Evolutionary conservation across 2,113 vertebrate species (phyloP).

Genomic region (Heterotilapia buettikoferi): DNA sequence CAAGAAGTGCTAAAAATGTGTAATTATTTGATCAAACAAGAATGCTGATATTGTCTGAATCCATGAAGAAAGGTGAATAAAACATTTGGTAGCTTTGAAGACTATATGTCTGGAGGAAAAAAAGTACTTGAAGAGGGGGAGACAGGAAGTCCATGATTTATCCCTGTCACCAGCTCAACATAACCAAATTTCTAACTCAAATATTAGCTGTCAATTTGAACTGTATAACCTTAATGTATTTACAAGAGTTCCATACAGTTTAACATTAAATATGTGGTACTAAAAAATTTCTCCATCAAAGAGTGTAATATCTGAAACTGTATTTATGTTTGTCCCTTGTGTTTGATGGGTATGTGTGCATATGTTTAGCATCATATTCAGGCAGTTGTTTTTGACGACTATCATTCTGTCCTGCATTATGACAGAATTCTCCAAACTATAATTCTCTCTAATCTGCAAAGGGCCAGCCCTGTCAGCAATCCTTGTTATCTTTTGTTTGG

Average conservation of each 20-base stretch:
- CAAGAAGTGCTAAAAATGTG: background rate
- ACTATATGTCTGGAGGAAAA: background rate
- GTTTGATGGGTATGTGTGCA: background rate
- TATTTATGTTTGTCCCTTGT: background rate
- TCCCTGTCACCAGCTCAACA: background rate
- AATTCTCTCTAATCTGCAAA: conserved; percentile 20
- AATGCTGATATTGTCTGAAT: background rate
- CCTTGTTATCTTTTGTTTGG: conserved; percentile 11
- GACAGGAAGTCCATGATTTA: background rate
- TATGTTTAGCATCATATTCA: background rate
- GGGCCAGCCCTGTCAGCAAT: background rate
- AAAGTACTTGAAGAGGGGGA: background rate
- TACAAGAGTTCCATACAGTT: background rate
- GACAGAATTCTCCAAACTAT: background rate
- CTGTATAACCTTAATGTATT: background rate
- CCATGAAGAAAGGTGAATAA: background rate
- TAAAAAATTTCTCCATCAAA: background rate
- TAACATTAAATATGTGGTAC: background rate
- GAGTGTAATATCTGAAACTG: background rate
- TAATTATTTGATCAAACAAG: background rate
- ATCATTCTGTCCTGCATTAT: background rate
- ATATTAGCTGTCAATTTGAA: background rate
- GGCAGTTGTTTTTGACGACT: background rate
- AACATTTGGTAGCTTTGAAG: background rate
- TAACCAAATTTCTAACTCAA: background rate